These are phyloP conservation scores for Temnothorax curvispinosus DNA, from an alignment of 1,140 invertebrate species.

Conservation along the genomic window DNA sequence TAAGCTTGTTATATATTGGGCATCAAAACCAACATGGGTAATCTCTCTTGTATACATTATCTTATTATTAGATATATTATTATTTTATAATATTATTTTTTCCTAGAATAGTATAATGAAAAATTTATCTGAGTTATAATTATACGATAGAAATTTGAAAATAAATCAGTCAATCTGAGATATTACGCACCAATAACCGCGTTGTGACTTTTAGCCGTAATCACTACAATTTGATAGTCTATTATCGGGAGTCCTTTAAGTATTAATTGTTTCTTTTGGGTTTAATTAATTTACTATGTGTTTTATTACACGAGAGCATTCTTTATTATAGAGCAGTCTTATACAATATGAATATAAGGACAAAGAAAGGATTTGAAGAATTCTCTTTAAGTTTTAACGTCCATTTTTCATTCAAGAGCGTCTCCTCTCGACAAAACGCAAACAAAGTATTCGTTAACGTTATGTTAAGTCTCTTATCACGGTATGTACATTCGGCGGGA, in stretches of 20 bases:
- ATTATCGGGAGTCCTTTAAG: too few relatives aligned
- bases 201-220: too few relatives aligned
- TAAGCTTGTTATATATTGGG: neutral
- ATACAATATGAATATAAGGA: neutral
- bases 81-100: neutral
- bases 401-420: neutral
- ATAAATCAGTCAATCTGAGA: too few relatives aligned
- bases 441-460: conserved; percentile 20
- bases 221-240: too few relatives aligned
- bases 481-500: neutral
- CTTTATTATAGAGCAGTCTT: neutral
- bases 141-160: too few relatives aligned
- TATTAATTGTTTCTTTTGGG: too few relatives aligned
- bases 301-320: neutral
- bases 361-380: neutral
- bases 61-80: neutral
- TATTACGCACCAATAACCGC: too few relatives aligned
- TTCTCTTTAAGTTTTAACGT: neutral
- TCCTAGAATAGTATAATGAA: neutral
- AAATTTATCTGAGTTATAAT: neutral
- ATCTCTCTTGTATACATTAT: neutral
- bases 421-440: neutral
- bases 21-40: neutral
- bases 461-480: conserved; percentile 19
- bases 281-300: neutral